Base-by-base conservation (phyloP, 1,140 invertebrate species). In the Drosophila mojavensis region DNA sequence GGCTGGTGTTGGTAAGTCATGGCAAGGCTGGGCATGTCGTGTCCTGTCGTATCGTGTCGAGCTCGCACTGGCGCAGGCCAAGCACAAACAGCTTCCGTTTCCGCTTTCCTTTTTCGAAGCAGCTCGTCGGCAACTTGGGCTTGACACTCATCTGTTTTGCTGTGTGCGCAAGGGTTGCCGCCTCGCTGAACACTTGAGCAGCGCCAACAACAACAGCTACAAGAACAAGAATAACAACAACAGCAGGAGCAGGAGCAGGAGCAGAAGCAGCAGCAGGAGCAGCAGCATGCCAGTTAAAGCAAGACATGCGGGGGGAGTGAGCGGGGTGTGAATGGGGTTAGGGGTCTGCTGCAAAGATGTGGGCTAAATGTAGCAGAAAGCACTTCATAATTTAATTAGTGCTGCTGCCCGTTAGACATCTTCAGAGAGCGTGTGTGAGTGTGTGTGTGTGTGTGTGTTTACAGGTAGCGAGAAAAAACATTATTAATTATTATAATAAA, bases 311-410 rank as follows among this genome's bases (percentile, higher is more conserved):
- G 24, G 60, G 20, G 20, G 45, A 60, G 28, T 5, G 30, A 7
- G 28, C 2, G 3, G 45, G 15, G 7, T 28, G n/a, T 15, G 59
- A 17, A 7, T 24, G 20, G 20, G 20, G 20, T 2, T 20, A 3
- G 39, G 59, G 10, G 33, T 10, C 11, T 3, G 13, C 26, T 20
- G 13, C 13, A 43, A 43, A 54, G 36, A 24, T 48, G 6, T 26
- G 53, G 47, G 69, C 36, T 62, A 85, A 85, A 85, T 85, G 82
- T 86, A 71, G 82, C 75, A 81, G 75, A 86, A 85, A 86, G 64
- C 79, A 88, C 83, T 85, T 86, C 82, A 86, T 86, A 86, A 86
- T 88, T 86, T 86, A 86, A 86, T 86, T 86, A 86, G 78, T 82
- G 82, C 83, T 81, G 72, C 61, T 60, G 60, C 81, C 78, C 64